phyloP scores from a whole-genome alignment of 2,113 vertebrate genomes.

The Pomatorhinus ruficollis region DNA sequence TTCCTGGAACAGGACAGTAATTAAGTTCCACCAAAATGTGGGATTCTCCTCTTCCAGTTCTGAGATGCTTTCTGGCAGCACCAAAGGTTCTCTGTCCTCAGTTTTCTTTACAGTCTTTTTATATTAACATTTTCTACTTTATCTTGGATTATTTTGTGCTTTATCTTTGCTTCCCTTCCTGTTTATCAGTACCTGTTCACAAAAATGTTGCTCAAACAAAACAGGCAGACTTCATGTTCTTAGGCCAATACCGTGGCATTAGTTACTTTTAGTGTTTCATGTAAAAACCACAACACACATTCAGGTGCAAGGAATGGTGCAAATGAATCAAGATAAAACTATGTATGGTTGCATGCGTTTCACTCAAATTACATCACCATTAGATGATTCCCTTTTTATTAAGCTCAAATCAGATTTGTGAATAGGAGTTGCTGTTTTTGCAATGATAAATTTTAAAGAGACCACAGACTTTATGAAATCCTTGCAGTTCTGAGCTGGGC shows the following conservation, averaged over 20 bases:
- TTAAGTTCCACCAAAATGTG: not conserved
- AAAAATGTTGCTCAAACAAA: not conserved
- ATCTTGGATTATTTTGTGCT: not conserved
- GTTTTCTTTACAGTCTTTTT: not conserved
- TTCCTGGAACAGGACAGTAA: not conserved
- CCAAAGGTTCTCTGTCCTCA: not conserved
- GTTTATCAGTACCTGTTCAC: not conserved
- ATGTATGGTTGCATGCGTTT: not conserved
- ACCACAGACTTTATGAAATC: not conserved
- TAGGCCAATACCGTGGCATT: not conserved
- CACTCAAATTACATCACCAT: not conserved
- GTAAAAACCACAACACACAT: not conserved
- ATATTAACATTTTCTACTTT: not conserved
- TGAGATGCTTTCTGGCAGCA: not conserved
- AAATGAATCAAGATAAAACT: not conserved
- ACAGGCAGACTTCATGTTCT: not conserved
- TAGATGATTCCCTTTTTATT: not conserved
- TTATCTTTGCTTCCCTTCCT: not conserved
- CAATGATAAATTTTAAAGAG: not conserved
- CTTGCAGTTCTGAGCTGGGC: not conserved
- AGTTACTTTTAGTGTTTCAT: not conserved
- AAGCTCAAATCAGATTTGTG: not conserved
- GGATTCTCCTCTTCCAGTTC: not conserved
- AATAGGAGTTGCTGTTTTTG: not conserved
- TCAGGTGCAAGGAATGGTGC: not conserved